These are phyloP conservation scores for Odiellus spinosus DNA, from an alignment of 2,888 invertebrate species.

Conservation along the genomic window DNA sequence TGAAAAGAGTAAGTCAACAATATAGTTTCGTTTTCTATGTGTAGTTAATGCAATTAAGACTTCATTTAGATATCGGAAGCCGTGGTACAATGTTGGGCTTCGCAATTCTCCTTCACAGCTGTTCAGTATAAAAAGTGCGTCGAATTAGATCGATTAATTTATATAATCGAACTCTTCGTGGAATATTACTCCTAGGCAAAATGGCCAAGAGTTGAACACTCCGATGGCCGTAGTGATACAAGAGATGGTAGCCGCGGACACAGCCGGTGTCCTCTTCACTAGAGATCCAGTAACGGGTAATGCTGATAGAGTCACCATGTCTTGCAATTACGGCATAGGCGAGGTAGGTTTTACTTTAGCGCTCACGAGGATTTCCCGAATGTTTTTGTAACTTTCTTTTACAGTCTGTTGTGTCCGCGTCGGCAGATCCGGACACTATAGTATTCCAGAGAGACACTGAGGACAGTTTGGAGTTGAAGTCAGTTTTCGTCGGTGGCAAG, in stretches of 20 bases:
- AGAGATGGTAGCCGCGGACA: conserved; percentile 49
- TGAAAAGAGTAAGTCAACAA: too few relatives aligned
- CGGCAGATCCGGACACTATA: conserved; percentile 58
- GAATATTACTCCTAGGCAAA: conserved; percentile 1
- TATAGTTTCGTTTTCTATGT: too few relatives aligned
- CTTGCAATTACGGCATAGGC: conserved; percentile 65
- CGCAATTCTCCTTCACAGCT: conserved; percentile 5
- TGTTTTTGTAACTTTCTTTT: too few relatives aligned
- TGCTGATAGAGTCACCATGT: conserved; percentile 48
- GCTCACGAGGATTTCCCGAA: too few relatives aligned
- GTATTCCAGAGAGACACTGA: conserved; percentile 34
- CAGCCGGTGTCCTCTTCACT: conserved; percentile 60
- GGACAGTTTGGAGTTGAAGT: neutral
- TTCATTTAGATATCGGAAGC: neutral
- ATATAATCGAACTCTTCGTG: too few relatives aligned
- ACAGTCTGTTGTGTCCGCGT: conserved; percentile 47
- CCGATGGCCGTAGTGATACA: conserved; percentile 68
- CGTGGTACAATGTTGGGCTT: conserved; percentile 1
- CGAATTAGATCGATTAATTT: too few relatives aligned
- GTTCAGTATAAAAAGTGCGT: conserved; percentile 7
- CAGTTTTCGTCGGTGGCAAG: too few relatives aligned
- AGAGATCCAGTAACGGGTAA: conserved; percentile 56
- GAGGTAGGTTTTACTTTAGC: conserved; percentile 23
- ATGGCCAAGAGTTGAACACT: conserved; percentile 23
- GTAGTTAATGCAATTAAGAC: too few relatives aligned